These are phyloP conservation scores for Camponotus fellah DNA, from an alignment of 2,888 invertebrate genomes.

Conservation along the genomic window DNA sequence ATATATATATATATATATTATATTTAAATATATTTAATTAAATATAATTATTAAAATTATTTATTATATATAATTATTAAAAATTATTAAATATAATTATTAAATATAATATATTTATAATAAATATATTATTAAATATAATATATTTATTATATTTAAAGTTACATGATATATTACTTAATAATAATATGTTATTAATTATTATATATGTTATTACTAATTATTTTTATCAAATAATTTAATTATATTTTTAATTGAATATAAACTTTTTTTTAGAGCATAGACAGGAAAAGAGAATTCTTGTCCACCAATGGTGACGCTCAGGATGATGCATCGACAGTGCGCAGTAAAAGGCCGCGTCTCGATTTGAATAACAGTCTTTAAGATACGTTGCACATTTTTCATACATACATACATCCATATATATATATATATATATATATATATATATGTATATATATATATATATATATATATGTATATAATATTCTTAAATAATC, in stretches of 20 bases:
- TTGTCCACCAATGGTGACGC: conserved; percentile 86
- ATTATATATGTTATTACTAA: too few species aligned
- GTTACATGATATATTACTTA: not conserved
- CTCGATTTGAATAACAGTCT: conserved; percentile 85
- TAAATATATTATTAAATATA: too few species aligned
- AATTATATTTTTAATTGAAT: not conserved
- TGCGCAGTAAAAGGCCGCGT: conserved; percentile 89
- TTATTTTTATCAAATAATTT: not conserved
- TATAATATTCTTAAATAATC: conserved; percentile 37
- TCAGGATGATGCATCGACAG: conserved; percentile 88
- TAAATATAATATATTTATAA: too few species aligned
- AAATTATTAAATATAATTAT: too few species aligned
- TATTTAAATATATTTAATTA: too few species aligned
- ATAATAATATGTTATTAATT: not conserved
- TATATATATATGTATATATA: conserved; percentile 5
- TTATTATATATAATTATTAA: too few species aligned
- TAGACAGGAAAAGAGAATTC: conserved; percentile 89
- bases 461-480: conserved; percentile 14
- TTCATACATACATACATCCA: conserved; percentile 35
- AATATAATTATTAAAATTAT: too few species aligned
- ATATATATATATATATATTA: too few species aligned
- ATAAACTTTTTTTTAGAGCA: conserved; percentile 84
- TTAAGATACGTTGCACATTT: conserved; percentile 73
- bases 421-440: conserved; percentile 38
- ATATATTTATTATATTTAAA: too few species aligned